phyloP scores from a whole-genome alignment of 2,113 vertebrate species.

The Ictalurus furcatus region DNA sequence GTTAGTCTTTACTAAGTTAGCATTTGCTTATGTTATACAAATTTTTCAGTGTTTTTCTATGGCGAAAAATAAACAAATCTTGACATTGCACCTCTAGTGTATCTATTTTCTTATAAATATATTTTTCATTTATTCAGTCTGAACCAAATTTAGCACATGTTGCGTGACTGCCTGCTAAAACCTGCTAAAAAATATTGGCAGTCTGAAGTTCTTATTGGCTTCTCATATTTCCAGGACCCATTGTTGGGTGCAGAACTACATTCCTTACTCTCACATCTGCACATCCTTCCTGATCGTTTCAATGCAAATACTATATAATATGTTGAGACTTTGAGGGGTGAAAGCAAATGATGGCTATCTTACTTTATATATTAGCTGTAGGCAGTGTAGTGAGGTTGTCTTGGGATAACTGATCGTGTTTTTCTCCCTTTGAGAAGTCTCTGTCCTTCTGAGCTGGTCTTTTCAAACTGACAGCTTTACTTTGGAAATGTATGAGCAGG shows the following conservation, averaged over 20 bases:
- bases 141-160: neutral
- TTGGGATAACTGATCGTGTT: neutral
- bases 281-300: neutral
- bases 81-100: neutral
- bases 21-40: neutral
- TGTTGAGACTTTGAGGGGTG: neutral
- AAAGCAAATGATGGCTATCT: neutral
- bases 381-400: neutral
- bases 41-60: neutral
- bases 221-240: neutral
- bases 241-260: neutral
- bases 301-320: neutral
- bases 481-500: neutral
- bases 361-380: neutral
- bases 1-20: neutral
- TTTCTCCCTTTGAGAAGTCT: neutral
- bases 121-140: neutral
- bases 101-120: neutral
- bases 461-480: conserved; percentile 6
- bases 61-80: neutral
- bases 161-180: neutral
- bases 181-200: neutral
- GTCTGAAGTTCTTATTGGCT: neutral
- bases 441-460: neutral
- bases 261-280: neutral